phyloP scores from a whole-genome alignment of 2,113 vertebrate genomes.

The Mormyrus lacerda region DNA sequence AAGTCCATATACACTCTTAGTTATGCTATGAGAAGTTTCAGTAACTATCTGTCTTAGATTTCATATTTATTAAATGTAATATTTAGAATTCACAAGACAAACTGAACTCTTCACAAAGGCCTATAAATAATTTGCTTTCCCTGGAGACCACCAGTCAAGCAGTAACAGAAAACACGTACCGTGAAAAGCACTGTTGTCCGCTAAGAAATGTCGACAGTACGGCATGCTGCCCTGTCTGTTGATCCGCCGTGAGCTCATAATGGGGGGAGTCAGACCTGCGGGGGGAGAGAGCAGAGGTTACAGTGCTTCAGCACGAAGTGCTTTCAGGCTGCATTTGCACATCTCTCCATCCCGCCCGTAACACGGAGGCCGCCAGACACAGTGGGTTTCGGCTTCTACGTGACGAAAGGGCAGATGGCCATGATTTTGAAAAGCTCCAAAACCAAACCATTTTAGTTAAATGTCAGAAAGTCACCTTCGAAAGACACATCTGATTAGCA shows the following conservation, averaged over 20 bases:
- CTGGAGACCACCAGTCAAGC: background rate
- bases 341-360: background rate
- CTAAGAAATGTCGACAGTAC: slow-evolving; percentile 86
- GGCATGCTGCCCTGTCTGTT: slow-evolving; percentile 67
- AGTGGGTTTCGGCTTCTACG: background rate
- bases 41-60: background rate
- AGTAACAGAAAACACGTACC: slow-evolving; percentile 57
- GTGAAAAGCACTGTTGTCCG: slow-evolving; percentile 83
- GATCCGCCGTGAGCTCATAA: slow-evolving; percentile 74
- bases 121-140: background rate
- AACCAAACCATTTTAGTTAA: background rate
- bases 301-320: background rate
- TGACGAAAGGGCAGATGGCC: background rate
- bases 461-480: background rate
- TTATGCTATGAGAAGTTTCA: background rate
- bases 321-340: background rate
- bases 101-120: background rate
- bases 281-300: background rate
- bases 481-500: background rate
- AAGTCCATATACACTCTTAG: background rate
- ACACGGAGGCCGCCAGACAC: background rate
- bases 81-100: background rate
- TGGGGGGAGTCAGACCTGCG: slow-evolving; percentile 17
- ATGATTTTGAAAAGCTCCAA: background rate
- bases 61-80: background rate